phyloP scores from a whole-genome alignment of 2,888 invertebrate species.

The Drosophila mettleri region DNA sequence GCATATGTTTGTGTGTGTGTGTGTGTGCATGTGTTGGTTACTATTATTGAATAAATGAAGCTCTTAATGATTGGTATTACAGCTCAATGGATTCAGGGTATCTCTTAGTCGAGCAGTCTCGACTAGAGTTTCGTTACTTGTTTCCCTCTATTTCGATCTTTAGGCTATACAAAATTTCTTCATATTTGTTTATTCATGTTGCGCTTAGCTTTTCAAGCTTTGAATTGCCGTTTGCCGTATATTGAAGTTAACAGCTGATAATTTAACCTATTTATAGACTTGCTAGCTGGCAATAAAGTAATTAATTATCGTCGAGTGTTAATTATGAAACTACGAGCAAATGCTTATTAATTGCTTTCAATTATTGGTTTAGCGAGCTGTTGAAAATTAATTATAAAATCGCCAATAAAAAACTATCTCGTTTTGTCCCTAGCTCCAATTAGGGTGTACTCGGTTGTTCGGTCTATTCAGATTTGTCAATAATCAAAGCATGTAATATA shows the following conservation, averaged over 20 bases:
- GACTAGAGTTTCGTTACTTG: too few relatives aligned
- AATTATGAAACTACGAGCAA: constrained; percentile 22
- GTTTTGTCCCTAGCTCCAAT: neutral
- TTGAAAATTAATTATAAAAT: constrained; percentile 14
- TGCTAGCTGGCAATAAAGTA: constrained; percentile 43
- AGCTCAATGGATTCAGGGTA: too few relatives aligned
- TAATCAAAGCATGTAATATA: constrained; percentile 9
- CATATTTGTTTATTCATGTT: constrained; percentile 56
- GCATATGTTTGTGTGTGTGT: too few relatives aligned
- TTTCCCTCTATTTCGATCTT: neutral
- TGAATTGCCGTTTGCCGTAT: constrained; percentile 8
- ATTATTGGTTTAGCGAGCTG: constrained; percentile 17
- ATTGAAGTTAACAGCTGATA: constrained; percentile 32
- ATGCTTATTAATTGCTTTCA: constrained; percentile 40
- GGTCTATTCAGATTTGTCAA: constrained; percentile 2
- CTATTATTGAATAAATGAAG: too few relatives aligned
- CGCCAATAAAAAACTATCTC: neutral
- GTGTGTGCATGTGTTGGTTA: too few relatives aligned
- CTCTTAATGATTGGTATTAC: too few relatives aligned
- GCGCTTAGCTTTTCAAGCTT: constrained; percentile 3
- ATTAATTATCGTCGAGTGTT: constrained; percentile 43
- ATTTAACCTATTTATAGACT: constrained; percentile 35
- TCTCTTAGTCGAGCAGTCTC: too few relatives aligned
- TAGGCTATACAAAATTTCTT: constrained; percentile 9
- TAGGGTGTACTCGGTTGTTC: neutral